A percentile compares a stretch with the other conserved stretches of the same genome.
Evolutionary conservation across 2,888 invertebrate species (phyloP).

Genomic region (Campoplex nolae): DNA sequence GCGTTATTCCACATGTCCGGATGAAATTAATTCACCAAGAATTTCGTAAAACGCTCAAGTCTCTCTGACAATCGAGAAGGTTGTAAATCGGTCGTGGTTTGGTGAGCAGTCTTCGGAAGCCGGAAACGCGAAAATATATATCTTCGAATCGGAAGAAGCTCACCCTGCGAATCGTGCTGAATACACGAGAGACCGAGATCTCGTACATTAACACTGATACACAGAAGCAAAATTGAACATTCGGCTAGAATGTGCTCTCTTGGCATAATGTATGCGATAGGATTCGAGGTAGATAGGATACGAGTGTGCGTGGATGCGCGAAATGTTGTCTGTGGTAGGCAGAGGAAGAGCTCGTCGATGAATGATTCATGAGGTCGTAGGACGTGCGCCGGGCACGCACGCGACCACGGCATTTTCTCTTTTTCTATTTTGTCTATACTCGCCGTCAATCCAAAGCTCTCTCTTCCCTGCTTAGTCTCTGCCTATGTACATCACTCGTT

Average conservation of each 20-base stretch:
- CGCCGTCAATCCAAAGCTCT: background rate
- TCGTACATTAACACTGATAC: conserved; percentile 47
- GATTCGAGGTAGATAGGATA: conserved; percentile 39
- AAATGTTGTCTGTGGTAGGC: conserved; percentile 59
- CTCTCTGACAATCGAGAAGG: background rate
- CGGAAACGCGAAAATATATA: conserved; percentile 56
- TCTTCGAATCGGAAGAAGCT: conserved; percentile 55
- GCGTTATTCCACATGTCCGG: background rate
- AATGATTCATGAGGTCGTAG: conserved; percentile 78
- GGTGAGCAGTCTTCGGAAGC: conserved; percentile 38
- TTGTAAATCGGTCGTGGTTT: conserved; percentile 48
- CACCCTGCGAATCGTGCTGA: conserved; percentile 45
- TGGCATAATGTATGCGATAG: conserved; percentile 9
- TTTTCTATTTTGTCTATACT: background rate
- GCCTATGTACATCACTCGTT: background rate
- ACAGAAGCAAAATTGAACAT: conserved; percentile 14
- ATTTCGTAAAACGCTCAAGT: conserved; percentile 8
- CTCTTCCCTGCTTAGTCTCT: background rate
- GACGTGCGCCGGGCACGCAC: conserved; percentile 70
- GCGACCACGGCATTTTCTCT: conserved; percentile 42
- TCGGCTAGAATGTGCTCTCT: background rate
- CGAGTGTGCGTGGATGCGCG: conserved; percentile 59
- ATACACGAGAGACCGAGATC: conserved; percentile 29
- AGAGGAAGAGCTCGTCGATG: conserved; percentile 74
- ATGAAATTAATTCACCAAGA: conserved; percentile 2